These are phyloP conservation scores for Adelognathus sp. DNA, from an alignment of 2,888 invertebrate genomes.

Conservation along the genomic window DNA sequence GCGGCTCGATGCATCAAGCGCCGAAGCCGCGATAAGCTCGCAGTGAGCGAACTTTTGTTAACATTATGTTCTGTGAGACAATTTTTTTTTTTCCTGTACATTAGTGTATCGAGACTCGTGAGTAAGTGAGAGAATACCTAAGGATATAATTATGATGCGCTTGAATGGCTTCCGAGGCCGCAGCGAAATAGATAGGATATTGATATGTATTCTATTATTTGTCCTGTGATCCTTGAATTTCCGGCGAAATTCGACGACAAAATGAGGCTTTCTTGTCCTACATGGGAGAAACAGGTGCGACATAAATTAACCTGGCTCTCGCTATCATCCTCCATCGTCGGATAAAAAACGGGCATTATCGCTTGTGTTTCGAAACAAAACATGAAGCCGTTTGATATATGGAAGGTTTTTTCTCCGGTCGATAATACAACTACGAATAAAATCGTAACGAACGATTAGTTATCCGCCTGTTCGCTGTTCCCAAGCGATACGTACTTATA, in stretches of 20 bases:
- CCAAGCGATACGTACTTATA: slow-evolving; percentile 47
- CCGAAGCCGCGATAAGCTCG: slow-evolving; percentile 12
- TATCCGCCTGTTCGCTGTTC: slow-evolving; percentile 1
- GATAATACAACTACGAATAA: neutral
- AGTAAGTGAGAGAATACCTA: slow-evolving; percentile 8
- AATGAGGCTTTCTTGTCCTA: slow-evolving; percentile 4
- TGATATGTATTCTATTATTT: neutral
- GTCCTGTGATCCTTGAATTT: neutral
- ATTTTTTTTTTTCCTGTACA: slow-evolving; percentile 38
- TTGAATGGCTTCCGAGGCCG: slow-evolving; percentile 34
- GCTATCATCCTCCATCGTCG: neutral
- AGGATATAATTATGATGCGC: neutral
- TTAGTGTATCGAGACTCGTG: slow-evolving; percentile 26
- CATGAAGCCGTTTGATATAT: neutral
- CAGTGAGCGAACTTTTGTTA: slow-evolving; percentile 31
- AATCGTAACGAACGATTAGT: neutral
- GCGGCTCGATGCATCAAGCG: slow-evolving; percentile 27
- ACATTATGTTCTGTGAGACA: slow-evolving; percentile 34
- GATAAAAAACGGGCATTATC: neutral
- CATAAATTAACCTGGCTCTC: neutral
- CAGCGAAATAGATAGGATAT: neutral
- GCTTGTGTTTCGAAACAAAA: neutral
- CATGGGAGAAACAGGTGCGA: neutral
- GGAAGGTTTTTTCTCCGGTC: neutral
- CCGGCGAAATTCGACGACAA: neutral